phyloP scores from a whole-genome alignment of 2,113 vertebrate genomes.

The Lepus europaeus region DNA sequence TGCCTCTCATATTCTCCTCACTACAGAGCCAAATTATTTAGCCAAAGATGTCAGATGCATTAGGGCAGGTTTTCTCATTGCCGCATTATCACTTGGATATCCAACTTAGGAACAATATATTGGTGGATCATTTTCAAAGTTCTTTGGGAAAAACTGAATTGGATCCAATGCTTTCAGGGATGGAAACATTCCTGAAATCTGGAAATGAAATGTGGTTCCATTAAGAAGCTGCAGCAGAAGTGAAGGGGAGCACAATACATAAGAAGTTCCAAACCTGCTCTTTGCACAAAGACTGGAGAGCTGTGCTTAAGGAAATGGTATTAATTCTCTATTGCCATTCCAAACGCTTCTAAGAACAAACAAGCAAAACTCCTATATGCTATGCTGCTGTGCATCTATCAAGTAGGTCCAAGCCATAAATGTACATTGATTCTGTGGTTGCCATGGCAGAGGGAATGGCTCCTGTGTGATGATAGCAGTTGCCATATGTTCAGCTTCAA shows the following conservation, averaged over 20 bases:
- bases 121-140: conserved; percentile 14
- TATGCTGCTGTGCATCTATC: not conserved
- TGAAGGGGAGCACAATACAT: not conserved
- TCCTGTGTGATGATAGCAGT: conserved; percentile 51
- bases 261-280: not conserved
- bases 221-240: not conserved
- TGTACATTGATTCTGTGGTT: conserved; percentile 36
- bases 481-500: conserved; percentile 66
- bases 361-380: not conserved
- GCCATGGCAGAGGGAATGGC: conserved; percentile 58
- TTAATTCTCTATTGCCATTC: not conserved
- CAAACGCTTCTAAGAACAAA: not conserved
- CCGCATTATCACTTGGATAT: not conserved
- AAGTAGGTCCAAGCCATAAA: not conserved
- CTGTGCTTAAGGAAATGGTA: not conserved
- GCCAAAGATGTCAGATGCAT: conserved; percentile 11
- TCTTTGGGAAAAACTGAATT: conserved; percentile 37
- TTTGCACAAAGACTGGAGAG: not conserved
- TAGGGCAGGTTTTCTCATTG: not conserved
- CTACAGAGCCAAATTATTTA: not conserved
- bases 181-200: not conserved
- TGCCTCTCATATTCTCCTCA: not conserved
- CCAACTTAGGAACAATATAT: not conserved
- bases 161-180: not conserved
- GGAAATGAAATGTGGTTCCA: not conserved